Percentiles rank a stretch among this genome's conserved stretches.
Evolutionary conservation across 2,888 invertebrate genomes (phyloP).

Genomic region (Muschampia plurimacula): DNA sequence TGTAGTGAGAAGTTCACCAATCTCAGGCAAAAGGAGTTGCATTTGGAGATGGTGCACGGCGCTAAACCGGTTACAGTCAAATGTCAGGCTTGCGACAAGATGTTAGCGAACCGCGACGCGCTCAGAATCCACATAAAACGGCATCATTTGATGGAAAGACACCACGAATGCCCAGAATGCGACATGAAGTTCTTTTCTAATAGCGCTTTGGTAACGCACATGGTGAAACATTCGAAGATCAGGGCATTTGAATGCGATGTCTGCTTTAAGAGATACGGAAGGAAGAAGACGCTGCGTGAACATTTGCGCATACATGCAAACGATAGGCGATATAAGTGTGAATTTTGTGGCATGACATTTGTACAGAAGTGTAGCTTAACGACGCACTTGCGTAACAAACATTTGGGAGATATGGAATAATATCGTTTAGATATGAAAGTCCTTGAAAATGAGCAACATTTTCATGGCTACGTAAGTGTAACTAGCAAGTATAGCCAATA

Average conservation of each 20-base stretch:
- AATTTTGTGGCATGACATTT: conserved; percentile 50
- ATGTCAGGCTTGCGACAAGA: conserved; percentile 56
- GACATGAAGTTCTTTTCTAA: conserved; percentile 52
- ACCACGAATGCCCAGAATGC: conserved; percentile 51
- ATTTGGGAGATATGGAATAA: conserved; percentile 60
- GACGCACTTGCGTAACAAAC: conserved; percentile 48
- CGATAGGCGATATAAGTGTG: conserved; percentile 51
- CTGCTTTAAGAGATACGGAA: conserved; percentile 49
- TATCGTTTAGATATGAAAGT: background rate
- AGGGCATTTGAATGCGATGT: conserved; percentile 50
- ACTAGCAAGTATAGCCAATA: too few relatives aligned
- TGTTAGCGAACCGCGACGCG: conserved; percentile 47
- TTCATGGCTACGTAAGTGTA: too few relatives aligned
- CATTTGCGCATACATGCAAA: conserved; percentile 57
- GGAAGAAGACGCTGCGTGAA: conserved; percentile 47
- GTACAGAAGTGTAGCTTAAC: conserved; percentile 54
- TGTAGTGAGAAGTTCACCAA: conserved; percentile 56
- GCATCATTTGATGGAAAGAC: conserved; percentile 61
- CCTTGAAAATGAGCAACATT: too few relatives aligned
- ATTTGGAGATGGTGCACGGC: conserved; percentile 51
- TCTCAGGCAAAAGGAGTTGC: conserved; percentile 50
- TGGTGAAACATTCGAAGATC: conserved; percentile 51
- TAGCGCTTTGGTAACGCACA: conserved; percentile 50
- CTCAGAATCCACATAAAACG: conserved; percentile 51
- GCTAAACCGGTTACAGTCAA: conserved; percentile 43